These are phyloP conservation scores for Micropoecilia bifurca DNA, from an alignment of 2,797 vertebrate species.

Conservation along the genomic window DNA sequence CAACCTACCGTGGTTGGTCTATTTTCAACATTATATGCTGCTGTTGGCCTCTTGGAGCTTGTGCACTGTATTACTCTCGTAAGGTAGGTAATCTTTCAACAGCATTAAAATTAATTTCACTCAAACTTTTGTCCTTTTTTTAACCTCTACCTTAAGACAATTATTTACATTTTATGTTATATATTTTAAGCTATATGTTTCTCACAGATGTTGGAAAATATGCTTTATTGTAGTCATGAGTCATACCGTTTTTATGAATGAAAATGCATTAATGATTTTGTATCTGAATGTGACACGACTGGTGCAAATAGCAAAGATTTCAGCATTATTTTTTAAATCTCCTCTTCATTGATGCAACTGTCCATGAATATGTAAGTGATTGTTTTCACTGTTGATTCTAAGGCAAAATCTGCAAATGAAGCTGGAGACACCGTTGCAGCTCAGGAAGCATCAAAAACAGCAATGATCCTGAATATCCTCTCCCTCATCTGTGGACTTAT, in stretches of 20 bases:
- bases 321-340: not conserved
- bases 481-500: conserved; percentile 70
- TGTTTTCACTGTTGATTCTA: not conserved
- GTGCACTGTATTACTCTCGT: not conserved
- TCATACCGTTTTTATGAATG: not conserved
- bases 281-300: not conserved
- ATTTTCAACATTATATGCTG: not conserved
- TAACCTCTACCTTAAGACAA: not conserved
- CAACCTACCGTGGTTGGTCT: not conserved
- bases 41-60: not conserved
- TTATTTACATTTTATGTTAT: not conserved
- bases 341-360: not conserved
- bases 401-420: conserved; percentile 59
- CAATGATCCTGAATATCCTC: conserved; percentile 71
- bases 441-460: conserved; percentile 59
- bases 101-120: not conserved
- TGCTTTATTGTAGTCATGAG: not conserved
- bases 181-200: not conserved
- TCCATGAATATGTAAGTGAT: not conserved
- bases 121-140: conserved; percentile 7
- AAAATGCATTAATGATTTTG: not conserved
- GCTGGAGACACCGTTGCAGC: conserved; percentile 48
- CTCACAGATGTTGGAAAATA: not conserved
- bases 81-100: not conserved
- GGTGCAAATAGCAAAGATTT: not conserved